Percentiles rank a stretch among this genome's conserved stretches.
Conservation (phyloP, 1,140 invertebrate genomes). For the Atta cephalotes region DNA sequence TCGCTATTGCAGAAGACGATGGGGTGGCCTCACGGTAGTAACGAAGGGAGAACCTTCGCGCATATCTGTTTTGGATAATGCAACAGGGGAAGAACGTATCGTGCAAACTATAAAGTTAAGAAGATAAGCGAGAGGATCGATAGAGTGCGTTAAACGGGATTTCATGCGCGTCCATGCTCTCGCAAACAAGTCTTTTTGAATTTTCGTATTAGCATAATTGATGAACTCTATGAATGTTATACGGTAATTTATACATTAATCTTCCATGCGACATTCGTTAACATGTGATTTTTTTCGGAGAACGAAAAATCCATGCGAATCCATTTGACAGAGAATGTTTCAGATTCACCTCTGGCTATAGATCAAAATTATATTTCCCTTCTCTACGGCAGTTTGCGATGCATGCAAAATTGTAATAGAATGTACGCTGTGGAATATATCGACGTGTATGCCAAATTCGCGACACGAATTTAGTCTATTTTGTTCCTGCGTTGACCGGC, state of each 20-base stretch:
- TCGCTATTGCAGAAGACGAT: constrained; percentile 18
- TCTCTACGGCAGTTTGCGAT: constrained; percentile 34
- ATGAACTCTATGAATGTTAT: not conserved
- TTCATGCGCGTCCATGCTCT: constrained; percentile 29
- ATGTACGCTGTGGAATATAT: constrained; percentile 36
- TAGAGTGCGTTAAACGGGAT: constrained; percentile 40
- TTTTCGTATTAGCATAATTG: constrained; percentile 48
- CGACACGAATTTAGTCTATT: constrained; percentile 49
- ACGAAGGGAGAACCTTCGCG: constrained; percentile 45
- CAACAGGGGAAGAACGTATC: constrained; percentile 44
- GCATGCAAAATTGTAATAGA: constrained; percentile 35
- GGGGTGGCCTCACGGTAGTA: not conserved
- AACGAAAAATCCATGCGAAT: not conserved
- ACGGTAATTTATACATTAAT: constrained; percentile 16
- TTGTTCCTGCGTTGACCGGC: constrained; percentile 24
- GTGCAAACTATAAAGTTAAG: constrained; percentile 71
- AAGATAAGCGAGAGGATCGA: constrained; percentile 61
- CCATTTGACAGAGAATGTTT: constrained; percentile 39
- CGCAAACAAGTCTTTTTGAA: constrained; percentile 7
- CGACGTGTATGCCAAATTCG: constrained; percentile 46
- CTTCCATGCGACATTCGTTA: not conserved
- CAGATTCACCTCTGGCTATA: constrained; percentile 46
- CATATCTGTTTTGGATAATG: constrained; percentile 71
- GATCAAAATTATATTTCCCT: constrained; percentile 36
- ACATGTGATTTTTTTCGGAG: constrained; percentile 11